Evolutionary conservation across 2,113 vertebrate genomes (phyloP).

Genomic region (Acrocephalus kingi): DNA sequence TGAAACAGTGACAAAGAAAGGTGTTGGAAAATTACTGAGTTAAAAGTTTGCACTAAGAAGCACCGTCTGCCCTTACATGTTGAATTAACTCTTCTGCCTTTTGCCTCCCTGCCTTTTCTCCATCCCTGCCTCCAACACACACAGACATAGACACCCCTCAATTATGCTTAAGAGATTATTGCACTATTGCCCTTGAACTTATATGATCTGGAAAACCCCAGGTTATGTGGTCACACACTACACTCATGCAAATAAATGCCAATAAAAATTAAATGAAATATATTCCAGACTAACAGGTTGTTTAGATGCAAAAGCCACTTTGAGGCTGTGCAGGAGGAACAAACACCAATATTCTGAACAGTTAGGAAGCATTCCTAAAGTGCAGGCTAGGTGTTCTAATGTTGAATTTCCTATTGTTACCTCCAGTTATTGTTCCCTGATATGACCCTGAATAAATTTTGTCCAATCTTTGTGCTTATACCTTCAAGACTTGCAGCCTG

Average conservation of each 20-base stretch:
- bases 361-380: neutral
- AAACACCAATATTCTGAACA: neutral
- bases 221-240: neutral
- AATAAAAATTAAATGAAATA: neutral
- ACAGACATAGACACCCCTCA: neutral
- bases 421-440: neutral
- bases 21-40: neutral
- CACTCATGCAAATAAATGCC: neutral
- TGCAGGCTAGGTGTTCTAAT: neutral
- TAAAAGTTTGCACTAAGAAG: neutral
- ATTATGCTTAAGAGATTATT: neutral
- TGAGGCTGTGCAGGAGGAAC: rapidly evolving
- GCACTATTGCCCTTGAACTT: neutral
- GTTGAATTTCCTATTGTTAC: neutral
- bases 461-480: neutral
- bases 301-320: neutral
- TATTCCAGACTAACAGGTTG: neutral
- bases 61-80: rapidly evolving
- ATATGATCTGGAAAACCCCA: neutral
- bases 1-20: neutral
- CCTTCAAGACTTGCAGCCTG: neutral
- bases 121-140: neutral
- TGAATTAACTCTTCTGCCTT: neutral
- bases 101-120: neutral
- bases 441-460: neutral